These are phyloP conservation scores for Plemyria rubiginata DNA, from an alignment of 2,888 invertebrate species.

Conservation along the genomic window DNA sequence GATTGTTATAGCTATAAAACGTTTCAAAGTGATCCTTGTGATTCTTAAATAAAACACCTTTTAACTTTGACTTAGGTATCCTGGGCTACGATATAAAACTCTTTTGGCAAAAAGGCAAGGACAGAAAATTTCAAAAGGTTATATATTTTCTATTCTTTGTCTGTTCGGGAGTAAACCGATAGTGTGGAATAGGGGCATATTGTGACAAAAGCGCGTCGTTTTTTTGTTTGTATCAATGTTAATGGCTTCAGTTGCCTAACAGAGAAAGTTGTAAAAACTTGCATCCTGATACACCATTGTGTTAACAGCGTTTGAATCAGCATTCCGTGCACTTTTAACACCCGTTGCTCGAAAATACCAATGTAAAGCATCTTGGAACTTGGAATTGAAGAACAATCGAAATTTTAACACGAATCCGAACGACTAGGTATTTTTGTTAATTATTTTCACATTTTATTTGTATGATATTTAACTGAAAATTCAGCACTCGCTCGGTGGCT, in stretches of 20 bases:
- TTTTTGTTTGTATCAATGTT: constrained; percentile 17
- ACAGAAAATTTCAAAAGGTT: not conserved
- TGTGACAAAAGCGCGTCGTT: constrained; percentile 6
- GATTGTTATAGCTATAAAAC: too few species aligned
- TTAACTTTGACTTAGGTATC: too few species aligned
- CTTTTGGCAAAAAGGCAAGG: too few species aligned
- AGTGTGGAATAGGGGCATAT: not conserved
- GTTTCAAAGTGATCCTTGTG: too few species aligned
- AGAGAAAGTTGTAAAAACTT: constrained; percentile 39
- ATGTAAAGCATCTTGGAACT: constrained; percentile 57
- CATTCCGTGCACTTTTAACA: constrained; percentile 68
- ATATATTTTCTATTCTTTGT: not conserved
- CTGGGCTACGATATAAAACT: too few species aligned
- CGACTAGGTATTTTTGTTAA: constrained; percentile 37
- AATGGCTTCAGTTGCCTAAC: constrained; percentile 34
- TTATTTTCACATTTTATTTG: constrained; percentile 35
- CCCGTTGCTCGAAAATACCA: constrained; percentile 57
- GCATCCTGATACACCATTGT: constrained; percentile 41
- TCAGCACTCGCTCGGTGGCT: too few species aligned
- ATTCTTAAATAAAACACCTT: too few species aligned
- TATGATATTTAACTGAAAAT: too few species aligned
- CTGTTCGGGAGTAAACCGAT: not conserved
- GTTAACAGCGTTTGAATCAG: constrained; percentile 52
- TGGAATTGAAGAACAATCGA: constrained; percentile 74
- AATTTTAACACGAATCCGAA: constrained; percentile 61